Evolutionary conservation across 2,888 invertebrate genomes (phyloP).

Genomic region (Schrankia costaestrigalis): DNA sequence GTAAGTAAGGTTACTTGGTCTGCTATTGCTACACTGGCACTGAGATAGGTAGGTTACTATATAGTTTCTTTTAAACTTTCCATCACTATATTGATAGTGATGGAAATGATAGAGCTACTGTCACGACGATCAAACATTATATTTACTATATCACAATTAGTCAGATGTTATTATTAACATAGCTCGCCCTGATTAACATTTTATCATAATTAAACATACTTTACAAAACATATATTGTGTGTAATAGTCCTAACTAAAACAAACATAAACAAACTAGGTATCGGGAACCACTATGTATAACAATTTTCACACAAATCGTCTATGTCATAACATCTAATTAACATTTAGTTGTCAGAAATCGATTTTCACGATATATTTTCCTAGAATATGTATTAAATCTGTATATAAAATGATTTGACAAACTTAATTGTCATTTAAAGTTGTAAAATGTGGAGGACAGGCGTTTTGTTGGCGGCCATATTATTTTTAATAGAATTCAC

Average conservation of each 20-base stretch:
- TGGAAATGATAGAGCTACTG: too few species aligned
- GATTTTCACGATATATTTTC: conserved; percentile 36
- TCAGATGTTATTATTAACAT: too few species aligned
- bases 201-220: too few species aligned
- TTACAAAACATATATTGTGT: too few species aligned
- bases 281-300: conserved; percentile 15
- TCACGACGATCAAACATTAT: too few species aligned
- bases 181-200: too few species aligned
- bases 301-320: conserved; percentile 33
- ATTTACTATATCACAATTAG: too few species aligned
- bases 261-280: conserved; percentile 7
- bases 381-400: conserved; percentile 26
- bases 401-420: conserved; percentile 52
- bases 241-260: conserved; percentile 7
- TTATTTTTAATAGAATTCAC: conserved; percentile 30
- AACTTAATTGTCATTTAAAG: conserved; percentile 35
- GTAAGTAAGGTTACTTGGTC: too few species aligned
- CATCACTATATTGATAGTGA: too few species aligned
- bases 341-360: conserved; percentile 29
- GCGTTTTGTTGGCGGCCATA: conserved; percentile 37
- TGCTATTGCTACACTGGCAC: too few species aligned
- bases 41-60: too few species aligned
- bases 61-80: too few species aligned
- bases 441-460: conserved; percentile 52
- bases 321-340: conserved; percentile 42